Conservation (phyloP, 2,888 invertebrate species). For the Ormyrus pomaceus region DNA sequence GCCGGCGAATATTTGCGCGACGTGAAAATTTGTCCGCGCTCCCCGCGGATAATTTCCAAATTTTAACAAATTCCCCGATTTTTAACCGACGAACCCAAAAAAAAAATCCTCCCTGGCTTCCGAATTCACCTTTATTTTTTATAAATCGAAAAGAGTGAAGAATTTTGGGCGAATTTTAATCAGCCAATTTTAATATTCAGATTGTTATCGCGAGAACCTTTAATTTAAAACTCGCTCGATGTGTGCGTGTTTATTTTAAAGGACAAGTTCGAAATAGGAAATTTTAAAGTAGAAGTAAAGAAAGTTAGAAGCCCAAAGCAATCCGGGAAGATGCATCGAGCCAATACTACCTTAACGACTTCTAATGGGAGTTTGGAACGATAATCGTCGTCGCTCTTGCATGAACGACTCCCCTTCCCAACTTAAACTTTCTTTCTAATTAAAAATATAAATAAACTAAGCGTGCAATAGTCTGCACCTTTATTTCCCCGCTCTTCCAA, state of each 20-base stretch:
- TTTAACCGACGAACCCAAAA: background rate
- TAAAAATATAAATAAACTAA: slow-evolving; percentile 62
- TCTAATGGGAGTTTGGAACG: slow-evolving; percentile 74
- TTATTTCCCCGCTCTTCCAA: background rate
- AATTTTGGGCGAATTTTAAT: no score
- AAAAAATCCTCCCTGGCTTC: no score
- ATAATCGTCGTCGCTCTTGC: slow-evolving; percentile 69
- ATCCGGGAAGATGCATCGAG: slow-evolving; percentile 69
- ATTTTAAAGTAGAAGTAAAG: slow-evolving; percentile 38
- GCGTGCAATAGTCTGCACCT: slow-evolving; percentile 67
- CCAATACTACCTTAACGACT: slow-evolving; percentile 74
- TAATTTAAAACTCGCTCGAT: slow-evolving; percentile 27
- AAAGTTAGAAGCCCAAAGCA: slow-evolving; percentile 43
- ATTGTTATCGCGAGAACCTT: background rate
- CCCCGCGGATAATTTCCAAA: background rate
- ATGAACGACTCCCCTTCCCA: slow-evolving; percentile 63
- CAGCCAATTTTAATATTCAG: no score
- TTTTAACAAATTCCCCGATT: slow-evolving; percentile 7
- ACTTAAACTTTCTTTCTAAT: slow-evolving; percentile 72
- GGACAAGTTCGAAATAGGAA: slow-evolving; percentile 36
- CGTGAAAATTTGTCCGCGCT: slow-evolving; percentile 37
- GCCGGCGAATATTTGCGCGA: slow-evolving; percentile 56
- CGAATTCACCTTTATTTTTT: no score
- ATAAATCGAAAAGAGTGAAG: no score
- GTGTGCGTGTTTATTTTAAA: slow-evolving; percentile 19